These are phyloP conservation scores for Thymelicus acteon DNA, from an alignment of 2,888 invertebrate species.

Conservation along the genomic window DNA sequence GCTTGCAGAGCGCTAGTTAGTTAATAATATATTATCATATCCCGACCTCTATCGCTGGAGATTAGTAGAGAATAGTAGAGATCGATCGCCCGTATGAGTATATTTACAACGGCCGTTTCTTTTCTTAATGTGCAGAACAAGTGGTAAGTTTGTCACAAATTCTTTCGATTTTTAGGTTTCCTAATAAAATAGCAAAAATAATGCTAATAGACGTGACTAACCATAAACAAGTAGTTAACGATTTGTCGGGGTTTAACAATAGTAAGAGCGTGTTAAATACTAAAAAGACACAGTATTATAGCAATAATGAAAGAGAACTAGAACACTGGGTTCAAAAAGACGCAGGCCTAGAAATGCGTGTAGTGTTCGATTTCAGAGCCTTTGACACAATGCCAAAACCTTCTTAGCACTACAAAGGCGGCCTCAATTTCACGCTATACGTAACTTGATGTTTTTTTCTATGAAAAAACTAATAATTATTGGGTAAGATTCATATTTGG, in stretches of 20 bases:
- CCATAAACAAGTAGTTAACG: too few species aligned
- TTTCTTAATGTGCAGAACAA: too few species aligned
- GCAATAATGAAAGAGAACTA: not conserved
- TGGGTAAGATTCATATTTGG: too few species aligned
- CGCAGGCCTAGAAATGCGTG: constrained; percentile 2
- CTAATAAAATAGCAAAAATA: too few species aligned
- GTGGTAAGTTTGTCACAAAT: too few species aligned
- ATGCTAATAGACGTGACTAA: too few species aligned
- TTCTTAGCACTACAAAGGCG: not conserved
- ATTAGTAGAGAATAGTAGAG: not conserved
- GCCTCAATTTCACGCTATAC: not conserved
- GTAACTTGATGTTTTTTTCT: not conserved
- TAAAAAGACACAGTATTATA: not conserved
- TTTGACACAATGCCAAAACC: constrained; percentile 4
- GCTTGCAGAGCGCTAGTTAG: too few species aligned
- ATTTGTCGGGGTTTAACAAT: not conserved
- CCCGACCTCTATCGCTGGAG: not conserved
- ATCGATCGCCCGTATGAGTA: not conserved
- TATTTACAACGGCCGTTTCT: too few species aligned
- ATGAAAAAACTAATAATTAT: too few species aligned
- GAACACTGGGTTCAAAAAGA: not conserved
- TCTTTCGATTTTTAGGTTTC: too few species aligned
- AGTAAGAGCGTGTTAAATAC: not conserved
- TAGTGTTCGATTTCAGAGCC: constrained; percentile 1
- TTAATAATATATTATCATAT: not conserved